Base-by-base conservation (phyloP, 2,888 invertebrate species). In the Himalopsyche tibetana region DNA sequence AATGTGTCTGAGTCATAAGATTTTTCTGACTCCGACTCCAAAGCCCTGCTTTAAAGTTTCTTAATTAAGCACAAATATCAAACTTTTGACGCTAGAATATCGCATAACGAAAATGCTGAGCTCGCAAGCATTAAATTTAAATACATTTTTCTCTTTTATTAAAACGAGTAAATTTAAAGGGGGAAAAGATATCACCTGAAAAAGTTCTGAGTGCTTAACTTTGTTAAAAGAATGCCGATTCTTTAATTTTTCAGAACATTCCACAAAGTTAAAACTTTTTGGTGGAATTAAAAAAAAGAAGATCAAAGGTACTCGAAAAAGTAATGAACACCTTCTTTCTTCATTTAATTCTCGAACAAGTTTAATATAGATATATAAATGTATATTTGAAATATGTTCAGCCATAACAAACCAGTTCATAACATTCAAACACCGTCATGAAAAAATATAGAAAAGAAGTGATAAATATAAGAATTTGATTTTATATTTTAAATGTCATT, bases 281-380 rank as follows among this genome's bases (percentile, higher is more conserved):
- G 11, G 63, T 19, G 1, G 19, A 63, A 63, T 63, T 63, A 63
- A 63, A 63, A 63, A 63, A 63, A 63, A 5, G n/a, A 63, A 6
- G 19, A 63, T 63, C 63, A 63, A 28, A 63, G 63, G 11, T 63
- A 28, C 63, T 28, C 63, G 3, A 63, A 63, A 63, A 63, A 63
- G 63, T 63, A 63, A 63, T 63, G 63, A 63, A 63, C 63, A 19
- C 63, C 63, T 63, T 63, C 63, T 19, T 63, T 63, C 63, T 28
- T 63, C 63, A 63, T 63, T 63, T 63, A 8, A 63, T 19, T 63
- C 19, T 12, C 5, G 19, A 19, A 63, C 19, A 63, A 63, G 63
- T 63, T 63, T 63, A 19, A 63, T 63, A 63, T 63, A 51, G 15
- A 4, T 51, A 4, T 15, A 51, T 51, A 51, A 63, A 19, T 63